Evolutionary conservation across 1,140 invertebrate species (phyloP).

Genomic region (Wiebesia pumilae): DNA sequence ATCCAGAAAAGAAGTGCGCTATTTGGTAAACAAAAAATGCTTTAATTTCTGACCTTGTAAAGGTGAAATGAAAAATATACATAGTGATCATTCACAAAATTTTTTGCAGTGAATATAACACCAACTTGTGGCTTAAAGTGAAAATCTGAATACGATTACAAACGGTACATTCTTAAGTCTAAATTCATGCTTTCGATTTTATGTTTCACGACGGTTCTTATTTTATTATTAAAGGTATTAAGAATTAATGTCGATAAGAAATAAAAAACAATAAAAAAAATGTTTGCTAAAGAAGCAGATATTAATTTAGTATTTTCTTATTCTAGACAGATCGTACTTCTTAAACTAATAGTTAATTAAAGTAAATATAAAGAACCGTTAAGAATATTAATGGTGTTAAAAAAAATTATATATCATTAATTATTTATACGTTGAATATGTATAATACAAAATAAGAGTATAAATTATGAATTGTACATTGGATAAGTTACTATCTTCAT

Average conservation of each 20-base stretch:
- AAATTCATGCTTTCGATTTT: not conserved
- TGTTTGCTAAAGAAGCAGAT: not conserved
- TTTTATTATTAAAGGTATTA: not conserved
- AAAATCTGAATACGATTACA: not conserved
- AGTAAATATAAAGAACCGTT: not conserved
- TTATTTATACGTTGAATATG: no score
- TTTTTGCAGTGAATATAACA: not conserved
- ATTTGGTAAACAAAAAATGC: slow-evolving; percentile 79
- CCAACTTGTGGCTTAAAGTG: not conserved
- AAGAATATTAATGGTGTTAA: no score
- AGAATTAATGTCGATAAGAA: not conserved
- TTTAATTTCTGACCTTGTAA: not conserved
- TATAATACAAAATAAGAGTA: no score
- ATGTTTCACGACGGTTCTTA: not conserved
- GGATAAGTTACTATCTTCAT: no score
- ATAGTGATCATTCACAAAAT: not conserved
- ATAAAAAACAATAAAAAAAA: not conserved
- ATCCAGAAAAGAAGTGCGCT: slow-evolving; percentile 91
- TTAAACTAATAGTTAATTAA: not conserved
- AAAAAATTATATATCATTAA: no score
- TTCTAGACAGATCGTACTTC: not conserved
- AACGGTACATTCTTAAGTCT: not conserved
- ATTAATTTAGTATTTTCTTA: not conserved
- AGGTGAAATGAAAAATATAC: not conserved
- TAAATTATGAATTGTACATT: no score